Base-by-base conservation (phyloP, 2,113 vertebrate genomes). In the Cynoglossus semilaevis region DNA sequence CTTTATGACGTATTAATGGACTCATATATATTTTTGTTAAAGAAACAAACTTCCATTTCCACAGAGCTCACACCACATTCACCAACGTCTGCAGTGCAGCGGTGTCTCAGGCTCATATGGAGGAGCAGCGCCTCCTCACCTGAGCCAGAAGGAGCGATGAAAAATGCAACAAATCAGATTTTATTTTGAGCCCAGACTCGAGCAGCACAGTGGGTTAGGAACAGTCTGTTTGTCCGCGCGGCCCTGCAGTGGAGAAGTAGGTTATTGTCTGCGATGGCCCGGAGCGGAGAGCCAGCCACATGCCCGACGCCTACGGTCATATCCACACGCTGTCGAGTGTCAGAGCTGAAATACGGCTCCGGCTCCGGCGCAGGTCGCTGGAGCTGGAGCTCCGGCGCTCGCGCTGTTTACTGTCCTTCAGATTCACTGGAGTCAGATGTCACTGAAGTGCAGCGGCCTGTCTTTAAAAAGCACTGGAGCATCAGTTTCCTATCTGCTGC, bases 261-360 rank as follows among this genome's bases (percentile, higher is more conserved):
- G 82, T 88, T 86, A 85, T 81, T 84, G 70, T 79, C 79, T 74
- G 37, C 19, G 71, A 80, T 73, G 69, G 73, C 86, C 82, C 10
- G 63, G 59, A 70, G 82, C 82, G 43, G 55, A 66, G 65, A 59
- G 76, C 14, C 63, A 77, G 70, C 77, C 77, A 74, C 82, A 80
- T 82, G 86, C 69, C 74, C 60, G 79, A 80, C 72, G 82, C 82
- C 79, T 77, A 67, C 70, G 78, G 81, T 84, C 57, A 78, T 49
- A 72, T 61, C 72, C 59, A 70, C 73, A 80, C 77, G 80, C 76
- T 77, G 72, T 70, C 80, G 67, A 68, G 43, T 63, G 61, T 58
- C 54, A 9, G 18, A 34, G n/a, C 60, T 64, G 13, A 12, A 16
- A 73, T 47, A 66, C 64, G 6, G 17, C 44, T 48, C 22, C 64